A percentile compares a stretch with the other conserved stretches of the same genome.
Conservation (phyloP, 1,140 invertebrate genomes). For the Sitophilus oryzae region DNA sequence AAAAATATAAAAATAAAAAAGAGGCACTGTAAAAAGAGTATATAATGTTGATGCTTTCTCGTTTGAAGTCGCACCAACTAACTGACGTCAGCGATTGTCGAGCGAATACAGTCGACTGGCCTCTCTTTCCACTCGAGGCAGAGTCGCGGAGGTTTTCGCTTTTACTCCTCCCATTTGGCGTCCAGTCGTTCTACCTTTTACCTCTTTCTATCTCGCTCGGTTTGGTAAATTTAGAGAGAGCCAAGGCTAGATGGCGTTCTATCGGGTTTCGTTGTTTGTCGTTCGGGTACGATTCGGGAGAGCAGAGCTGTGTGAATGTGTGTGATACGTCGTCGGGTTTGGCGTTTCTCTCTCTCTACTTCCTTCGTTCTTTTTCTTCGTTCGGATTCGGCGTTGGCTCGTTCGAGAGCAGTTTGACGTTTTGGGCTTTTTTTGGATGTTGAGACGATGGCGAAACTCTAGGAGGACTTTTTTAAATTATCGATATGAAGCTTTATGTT, state of each 20-base stretch:
- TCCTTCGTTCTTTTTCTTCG: conserved; percentile 14
- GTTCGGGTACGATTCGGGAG: conserved; percentile 13
- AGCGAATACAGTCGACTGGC: conserved; percentile 29
- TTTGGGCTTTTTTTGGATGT: background rate
- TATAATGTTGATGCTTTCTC: too few species aligned
- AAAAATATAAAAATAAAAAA: too few species aligned
- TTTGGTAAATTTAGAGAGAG: too few species aligned
- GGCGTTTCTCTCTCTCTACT: conserved; percentile 14
- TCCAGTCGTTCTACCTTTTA: conserved; percentile 34
- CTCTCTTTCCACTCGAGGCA: too few species aligned
- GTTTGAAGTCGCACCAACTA: conserved; percentile 17
- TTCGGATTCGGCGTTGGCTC: conserved; percentile 5
- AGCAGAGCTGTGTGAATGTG: conserved; percentile 20
- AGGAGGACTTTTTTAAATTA: background rate
- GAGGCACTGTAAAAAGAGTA: too few species aligned
- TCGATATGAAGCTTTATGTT: too few species aligned
- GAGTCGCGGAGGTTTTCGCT: conserved; percentile 24
- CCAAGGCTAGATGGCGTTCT: too few species aligned
- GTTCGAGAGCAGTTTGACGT: conserved; percentile 8
- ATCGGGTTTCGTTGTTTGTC: conserved; percentile 25
- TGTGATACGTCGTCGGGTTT: conserved; percentile 5
- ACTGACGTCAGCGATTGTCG: conserved; percentile 31
- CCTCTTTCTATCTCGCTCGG: conserved; percentile 15
- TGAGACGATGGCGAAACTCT: background rate
- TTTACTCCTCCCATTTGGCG: conserved; percentile 40